Evolutionary conservation across 2,888 invertebrate species (phyloP).

Genomic region (Nowickia ferox): DNA sequence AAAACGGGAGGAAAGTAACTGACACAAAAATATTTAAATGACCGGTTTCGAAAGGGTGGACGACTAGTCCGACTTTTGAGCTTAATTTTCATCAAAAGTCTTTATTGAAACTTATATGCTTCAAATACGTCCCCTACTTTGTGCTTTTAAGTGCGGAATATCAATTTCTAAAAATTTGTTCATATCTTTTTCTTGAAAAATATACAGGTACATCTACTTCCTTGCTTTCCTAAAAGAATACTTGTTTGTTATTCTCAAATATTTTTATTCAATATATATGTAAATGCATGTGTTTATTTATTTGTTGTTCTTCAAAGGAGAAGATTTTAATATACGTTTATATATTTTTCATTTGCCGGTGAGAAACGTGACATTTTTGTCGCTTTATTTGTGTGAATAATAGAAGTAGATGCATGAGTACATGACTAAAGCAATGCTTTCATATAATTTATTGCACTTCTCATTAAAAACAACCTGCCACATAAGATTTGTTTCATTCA

Average conservation of each 20-base stretch:
- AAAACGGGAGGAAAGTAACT: too few species aligned
- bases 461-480: constrained; percentile 71
- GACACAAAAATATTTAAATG: too few species aligned
- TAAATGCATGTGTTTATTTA: not conserved
- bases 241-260: not conserved
- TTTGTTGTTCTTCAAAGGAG: constrained; percentile 57
- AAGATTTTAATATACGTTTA: constrained; percentile 24
- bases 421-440: constrained; percentile 38
- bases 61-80: too few species aligned
- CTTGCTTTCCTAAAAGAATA: not conserved
- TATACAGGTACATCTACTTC: not conserved
- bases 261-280: not conserved
- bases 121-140: too few species aligned
- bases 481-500: constrained; percentile 66
- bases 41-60: too few species aligned
- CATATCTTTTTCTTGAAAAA: not conserved
- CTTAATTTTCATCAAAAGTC: too few species aligned
- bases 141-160: too few species aligned
- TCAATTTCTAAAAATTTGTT: too few species aligned
- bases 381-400: constrained; percentile 36
- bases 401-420: constrained; percentile 13
- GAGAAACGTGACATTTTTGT: constrained; percentile 69
- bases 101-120: too few species aligned
- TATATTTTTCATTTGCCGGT: constrained; percentile 25
- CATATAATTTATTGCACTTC: constrained; percentile 70